phyloP scores from a whole-genome alignment of 2,888 invertebrate genomes.

The Tromatobia lineatoria region DNA sequence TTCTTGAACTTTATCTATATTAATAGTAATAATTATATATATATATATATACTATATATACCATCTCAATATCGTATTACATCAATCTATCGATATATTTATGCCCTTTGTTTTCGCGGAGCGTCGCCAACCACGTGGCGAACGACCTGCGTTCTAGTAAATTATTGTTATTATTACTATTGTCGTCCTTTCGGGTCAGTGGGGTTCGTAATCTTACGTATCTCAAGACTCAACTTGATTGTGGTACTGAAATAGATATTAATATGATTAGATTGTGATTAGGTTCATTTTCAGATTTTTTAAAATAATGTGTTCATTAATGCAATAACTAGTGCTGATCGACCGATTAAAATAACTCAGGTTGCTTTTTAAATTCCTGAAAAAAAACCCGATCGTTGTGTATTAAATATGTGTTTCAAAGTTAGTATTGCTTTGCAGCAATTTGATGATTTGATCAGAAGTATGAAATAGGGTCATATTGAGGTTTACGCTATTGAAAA shows the following conservation, averaged over 20 bases:
- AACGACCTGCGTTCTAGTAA: slow-evolving; percentile 32
- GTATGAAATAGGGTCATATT: background rate
- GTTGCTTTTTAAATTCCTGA: too few relatives aligned
- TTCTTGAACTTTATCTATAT: slow-evolving; percentile 56
- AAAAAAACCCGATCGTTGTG: too few relatives aligned
- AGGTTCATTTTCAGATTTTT: background rate
- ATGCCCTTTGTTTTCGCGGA: slow-evolving; percentile 49
- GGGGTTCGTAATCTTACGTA: background rate
- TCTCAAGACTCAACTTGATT: background rate
- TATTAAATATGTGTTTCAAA: background rate
- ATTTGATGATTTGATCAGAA: too few relatives aligned
- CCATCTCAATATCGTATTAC: slow-evolving; percentile 35
- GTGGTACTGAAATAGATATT: background rate
- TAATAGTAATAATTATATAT: slow-evolving; percentile 37
- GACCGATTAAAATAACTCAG: background rate
- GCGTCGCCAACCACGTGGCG: slow-evolving; percentile 38
- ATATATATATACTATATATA: slow-evolving; percentile 51
- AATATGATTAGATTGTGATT: background rate
- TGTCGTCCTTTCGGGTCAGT: slow-evolving; percentile 8
- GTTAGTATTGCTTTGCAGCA: background rate
- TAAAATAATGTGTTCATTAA: background rate
- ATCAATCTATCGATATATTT: slow-evolving; percentile 52
- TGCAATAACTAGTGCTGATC: too few relatives aligned
- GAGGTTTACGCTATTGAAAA: background rate
- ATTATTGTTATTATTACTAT: slow-evolving; percentile 9